Conservation (phyloP, 37 sponge, comb jelly and placozoan genomes). For the Ephydatia muelleri region DNA sequence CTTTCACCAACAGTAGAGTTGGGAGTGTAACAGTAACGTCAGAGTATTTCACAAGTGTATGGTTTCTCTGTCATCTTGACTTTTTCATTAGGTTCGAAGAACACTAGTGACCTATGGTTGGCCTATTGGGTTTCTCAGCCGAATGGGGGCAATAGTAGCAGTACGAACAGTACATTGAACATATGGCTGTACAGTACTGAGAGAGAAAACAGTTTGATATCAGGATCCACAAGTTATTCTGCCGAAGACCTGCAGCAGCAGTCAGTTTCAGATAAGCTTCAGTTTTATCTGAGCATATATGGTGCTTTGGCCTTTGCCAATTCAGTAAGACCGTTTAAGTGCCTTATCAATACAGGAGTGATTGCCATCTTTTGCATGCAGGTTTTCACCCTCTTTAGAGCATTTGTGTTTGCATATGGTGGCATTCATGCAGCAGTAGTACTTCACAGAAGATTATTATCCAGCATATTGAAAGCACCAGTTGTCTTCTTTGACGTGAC, state of each 20-base stretch:
- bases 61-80: too few species aligned
- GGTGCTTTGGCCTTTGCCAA: slow-evolving; percentile 87
- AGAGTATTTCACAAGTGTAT: not conserved
- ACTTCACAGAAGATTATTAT: slow-evolving; percentile 77
- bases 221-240: not conserved
- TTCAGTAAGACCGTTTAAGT: slow-evolving; percentile 45
- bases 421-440: slow-evolving; percentile 88
- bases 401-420: slow-evolving; percentile 94
- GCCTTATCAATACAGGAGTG: not conserved
- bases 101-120: slow-evolving; percentile 87
- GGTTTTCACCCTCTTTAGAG: slow-evolving; percentile 91
- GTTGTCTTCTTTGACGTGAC: slow-evolving; percentile 90
- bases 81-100: slow-evolving; percentile 65
- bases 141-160: not conserved
- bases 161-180: not conserved
- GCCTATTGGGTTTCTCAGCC: slow-evolving; percentile 82
- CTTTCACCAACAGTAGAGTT: too few species aligned
- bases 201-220: not conserved
- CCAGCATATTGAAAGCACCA: slow-evolving; percentile 75
- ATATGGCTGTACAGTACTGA: not conserved
- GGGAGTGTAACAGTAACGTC: too few species aligned
- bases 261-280: slow-evolving; percentile 30
- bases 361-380: slow-evolving; percentile 21
- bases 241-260: not conserved
- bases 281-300: slow-evolving; percentile 89